A percentile compares a stretch with the other conserved stretches of the same genome.
phyloP scores from a whole-genome alignment of 2,113 vertebrate species.

The Dendrocopos noguchii region DNA sequence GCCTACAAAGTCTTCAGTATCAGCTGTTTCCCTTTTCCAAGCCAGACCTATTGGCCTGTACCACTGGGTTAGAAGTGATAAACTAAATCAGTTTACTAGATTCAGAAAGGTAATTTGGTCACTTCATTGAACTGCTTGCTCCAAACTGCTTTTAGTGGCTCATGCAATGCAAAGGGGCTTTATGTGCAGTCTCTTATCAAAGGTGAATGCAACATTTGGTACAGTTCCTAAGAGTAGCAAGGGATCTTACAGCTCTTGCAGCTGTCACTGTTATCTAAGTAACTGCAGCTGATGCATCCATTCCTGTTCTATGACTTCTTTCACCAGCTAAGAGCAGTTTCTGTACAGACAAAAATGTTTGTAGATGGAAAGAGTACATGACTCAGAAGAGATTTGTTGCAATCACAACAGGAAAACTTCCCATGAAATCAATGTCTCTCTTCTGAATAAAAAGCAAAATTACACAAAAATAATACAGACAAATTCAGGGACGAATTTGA shows the following conservation, averaged over 20 bases:
- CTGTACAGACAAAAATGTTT: background rate
- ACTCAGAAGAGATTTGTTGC: background rate
- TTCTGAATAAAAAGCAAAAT: background rate
- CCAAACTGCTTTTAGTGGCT: background rate
- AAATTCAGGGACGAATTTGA: background rate
- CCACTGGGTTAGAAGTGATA: background rate
- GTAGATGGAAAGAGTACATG: background rate
- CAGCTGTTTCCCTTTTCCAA: background rate
- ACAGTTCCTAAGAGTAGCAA: accelerated
- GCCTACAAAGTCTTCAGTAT: background rate
- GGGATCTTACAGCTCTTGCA: background rate
- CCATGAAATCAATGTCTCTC: background rate
- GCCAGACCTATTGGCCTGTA: background rate
- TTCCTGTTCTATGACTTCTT: background rate
- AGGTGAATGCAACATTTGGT: background rate
- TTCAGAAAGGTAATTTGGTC: background rate
- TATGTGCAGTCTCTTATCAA: background rate
- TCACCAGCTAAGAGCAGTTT: background rate
- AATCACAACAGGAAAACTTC: background rate
- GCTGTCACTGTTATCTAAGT: background rate
- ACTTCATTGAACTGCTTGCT: background rate
- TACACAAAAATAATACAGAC: background rate
- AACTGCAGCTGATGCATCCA: background rate
- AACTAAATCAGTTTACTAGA: background rate
- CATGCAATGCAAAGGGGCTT: background rate